These are phyloP conservation scores for Syngnathus typhle DNA, from an alignment of 2,113 vertebrate genomes.

Conservation along the genomic window DNA sequence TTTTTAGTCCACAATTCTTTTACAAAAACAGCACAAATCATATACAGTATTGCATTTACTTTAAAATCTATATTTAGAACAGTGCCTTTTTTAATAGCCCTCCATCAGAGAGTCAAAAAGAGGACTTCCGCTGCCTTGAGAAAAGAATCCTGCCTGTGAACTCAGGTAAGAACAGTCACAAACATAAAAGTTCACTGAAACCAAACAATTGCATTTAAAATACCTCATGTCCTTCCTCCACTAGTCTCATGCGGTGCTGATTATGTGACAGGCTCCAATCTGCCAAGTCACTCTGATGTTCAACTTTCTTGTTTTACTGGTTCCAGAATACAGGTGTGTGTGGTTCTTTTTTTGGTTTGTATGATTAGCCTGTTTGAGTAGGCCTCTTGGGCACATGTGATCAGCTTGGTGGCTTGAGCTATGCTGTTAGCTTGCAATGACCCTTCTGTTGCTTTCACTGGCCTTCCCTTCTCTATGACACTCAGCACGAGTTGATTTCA, in stretches of 20 bases:
- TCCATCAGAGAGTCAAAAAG: constrained; percentile 77
- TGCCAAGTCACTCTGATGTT: constrained; percentile 89
- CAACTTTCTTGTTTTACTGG: constrained; percentile 91
- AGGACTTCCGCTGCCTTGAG: constrained; percentile 66
- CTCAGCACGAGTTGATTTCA: too few species aligned
- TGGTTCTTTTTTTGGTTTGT: background rate
- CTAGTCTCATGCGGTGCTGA: constrained; percentile 76
- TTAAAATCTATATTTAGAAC: background rate
- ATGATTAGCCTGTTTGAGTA: background rate
- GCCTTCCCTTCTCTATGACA: too few species aligned
- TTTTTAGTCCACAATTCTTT: too few species aligned
- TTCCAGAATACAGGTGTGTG: constrained; percentile 83
- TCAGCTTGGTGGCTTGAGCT: too few species aligned
- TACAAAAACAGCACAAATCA: background rate
- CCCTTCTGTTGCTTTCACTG: too few species aligned
- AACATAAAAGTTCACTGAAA: background rate
- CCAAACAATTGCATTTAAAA: background rate
- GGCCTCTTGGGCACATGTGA: too few species aligned
- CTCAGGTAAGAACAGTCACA: constrained; percentile 31
- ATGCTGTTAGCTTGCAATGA: too few species aligned
- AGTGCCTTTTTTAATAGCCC: constrained; percentile 44
- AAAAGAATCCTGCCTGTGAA: constrained; percentile 66
- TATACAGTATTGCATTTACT: background rate
- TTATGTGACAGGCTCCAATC: constrained; percentile 89
- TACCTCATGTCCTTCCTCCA: background rate